A percentile compares a stretch with the other conserved stretches of the same genome.
Conservation (phyloP, 1,140 invertebrate genomes). For the Dendroctonus valens region DNA sequence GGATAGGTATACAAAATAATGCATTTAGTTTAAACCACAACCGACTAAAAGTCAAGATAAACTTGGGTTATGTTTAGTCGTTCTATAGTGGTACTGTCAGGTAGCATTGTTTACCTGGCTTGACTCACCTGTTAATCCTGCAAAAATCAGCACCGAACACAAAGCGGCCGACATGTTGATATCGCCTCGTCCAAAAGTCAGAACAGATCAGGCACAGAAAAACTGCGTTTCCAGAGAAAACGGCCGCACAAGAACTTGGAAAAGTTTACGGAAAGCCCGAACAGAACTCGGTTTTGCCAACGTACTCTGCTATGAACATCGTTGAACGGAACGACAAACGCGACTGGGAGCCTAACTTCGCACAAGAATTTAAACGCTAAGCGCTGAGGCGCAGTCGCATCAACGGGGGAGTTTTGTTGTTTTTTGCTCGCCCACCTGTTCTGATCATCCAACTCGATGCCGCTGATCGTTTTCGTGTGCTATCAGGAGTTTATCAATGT, state of each 20-base stretch:
- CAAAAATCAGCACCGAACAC: background rate
- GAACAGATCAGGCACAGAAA: background rate
- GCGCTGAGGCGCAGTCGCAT: background rate
- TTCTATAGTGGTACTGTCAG: constrained; percentile 2
- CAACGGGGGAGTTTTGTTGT: background rate
- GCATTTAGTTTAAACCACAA: background rate
- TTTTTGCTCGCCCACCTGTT: background rate
- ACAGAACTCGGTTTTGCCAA: background rate
- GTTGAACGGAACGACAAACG: background rate
- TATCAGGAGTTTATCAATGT: no score
- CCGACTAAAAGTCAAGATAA: background rate
- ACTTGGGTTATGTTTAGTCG: background rate
- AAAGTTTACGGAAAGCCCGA: background rate
- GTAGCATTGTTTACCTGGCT: constrained; percentile 7
- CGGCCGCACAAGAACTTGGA: background rate
- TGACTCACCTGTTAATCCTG: constrained; percentile 7
- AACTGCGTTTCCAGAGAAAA: background rate
- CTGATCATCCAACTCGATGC: no score
- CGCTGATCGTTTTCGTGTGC: no score
- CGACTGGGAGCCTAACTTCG: background rate
- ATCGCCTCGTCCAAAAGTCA: background rate
- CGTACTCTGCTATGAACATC: background rate
- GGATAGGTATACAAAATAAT: background rate
- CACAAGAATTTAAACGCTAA: background rate
- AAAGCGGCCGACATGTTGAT: background rate